Evolutionary conservation across 2,797 vertebrate genomes (phyloP).

Genomic region (Heterohyrax brucei): DNA sequence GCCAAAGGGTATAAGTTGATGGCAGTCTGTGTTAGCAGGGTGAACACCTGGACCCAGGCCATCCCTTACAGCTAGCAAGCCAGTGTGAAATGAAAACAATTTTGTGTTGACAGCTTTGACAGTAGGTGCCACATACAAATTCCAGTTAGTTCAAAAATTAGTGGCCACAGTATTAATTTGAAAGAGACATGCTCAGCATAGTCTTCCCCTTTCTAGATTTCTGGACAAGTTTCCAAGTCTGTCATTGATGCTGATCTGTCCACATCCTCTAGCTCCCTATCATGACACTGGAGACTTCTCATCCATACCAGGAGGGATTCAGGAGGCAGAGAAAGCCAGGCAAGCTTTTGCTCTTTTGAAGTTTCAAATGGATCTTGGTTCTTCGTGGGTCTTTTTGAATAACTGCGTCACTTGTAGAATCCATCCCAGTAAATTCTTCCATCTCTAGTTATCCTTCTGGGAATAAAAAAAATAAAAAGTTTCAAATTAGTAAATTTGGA

Average conservation of each 20-base stretch:
- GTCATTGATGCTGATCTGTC: conserved; percentile 82
- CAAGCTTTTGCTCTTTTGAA: conserved; percentile 68
- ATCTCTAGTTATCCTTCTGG: background rate
- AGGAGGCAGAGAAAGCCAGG: conserved; percentile 53
- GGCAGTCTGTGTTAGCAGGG: conserved; percentile 74
- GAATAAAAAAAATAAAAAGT: background rate
- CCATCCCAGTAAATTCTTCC: background rate
- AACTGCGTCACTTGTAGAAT: background rate
- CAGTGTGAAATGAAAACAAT: conserved; percentile 79
- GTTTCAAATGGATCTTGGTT: background rate
- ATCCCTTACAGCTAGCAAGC: conserved; percentile 73
- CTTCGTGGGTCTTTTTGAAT: background rate
- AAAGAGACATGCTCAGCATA: conserved; percentile 87
- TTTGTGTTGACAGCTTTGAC: conserved; percentile 88
- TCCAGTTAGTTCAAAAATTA: conserved; percentile 90
- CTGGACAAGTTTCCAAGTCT: conserved; percentile 87
- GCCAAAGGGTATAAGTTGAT: conserved; percentile 52
- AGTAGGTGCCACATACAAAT: conserved; percentile 90
- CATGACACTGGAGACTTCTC: conserved; percentile 52
- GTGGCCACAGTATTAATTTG: conserved; percentile 92
- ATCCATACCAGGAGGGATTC: conserved; percentile 70
- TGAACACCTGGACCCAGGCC: conserved; percentile 82
- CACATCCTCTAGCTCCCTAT: conserved; percentile 76
- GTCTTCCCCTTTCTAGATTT: conserved; percentile 85
- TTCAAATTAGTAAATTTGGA: background rate